Percentiles rank a stretch among this genome's conserved stretches.
phyloP scores from a whole-genome alignment of 2,888 invertebrate species.

The Hypena proboscidalis region DNA sequence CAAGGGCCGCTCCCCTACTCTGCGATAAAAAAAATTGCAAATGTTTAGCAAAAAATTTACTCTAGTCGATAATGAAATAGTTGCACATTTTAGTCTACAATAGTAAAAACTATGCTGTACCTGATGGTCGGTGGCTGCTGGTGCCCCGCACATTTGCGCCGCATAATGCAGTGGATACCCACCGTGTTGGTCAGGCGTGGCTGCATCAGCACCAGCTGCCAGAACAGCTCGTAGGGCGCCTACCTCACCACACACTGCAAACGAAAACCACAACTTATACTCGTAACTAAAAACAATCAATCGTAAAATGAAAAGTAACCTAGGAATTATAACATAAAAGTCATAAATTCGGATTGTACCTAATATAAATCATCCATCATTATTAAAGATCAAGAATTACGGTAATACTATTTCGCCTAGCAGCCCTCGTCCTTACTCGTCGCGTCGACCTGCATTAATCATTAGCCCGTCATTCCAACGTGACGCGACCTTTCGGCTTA shows the following conservation, averaged over 20 bases:
- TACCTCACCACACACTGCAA: constrained; percentile 95
- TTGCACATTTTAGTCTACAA: too few relatives aligned
- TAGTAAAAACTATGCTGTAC: too few relatives aligned
- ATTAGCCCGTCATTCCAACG: constrained; percentile 49
- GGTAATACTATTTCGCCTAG: too few relatives aligned
- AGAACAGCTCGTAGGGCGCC: constrained; percentile 94
- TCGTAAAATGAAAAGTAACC: too few relatives aligned
- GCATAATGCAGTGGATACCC: constrained; percentile 99
- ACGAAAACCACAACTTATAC: background rate
- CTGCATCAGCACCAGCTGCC: constrained; percentile 94
- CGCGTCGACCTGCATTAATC: constrained; percentile 47
- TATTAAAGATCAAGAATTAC: too few relatives aligned
- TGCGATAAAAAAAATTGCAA: constrained; percentile 30
- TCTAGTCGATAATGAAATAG: too few relatives aligned
- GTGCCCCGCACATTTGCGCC: constrained; percentile 97
- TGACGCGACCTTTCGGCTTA: constrained; percentile 55
- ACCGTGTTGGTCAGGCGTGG: constrained; percentile 96
- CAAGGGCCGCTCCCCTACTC: constrained; percentile 88
- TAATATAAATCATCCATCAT: too few relatives aligned
- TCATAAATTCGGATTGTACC: too few relatives aligned
- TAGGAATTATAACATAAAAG: too few relatives aligned
- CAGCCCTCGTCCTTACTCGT: constrained; percentile 24
- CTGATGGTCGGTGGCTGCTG: constrained; percentile 86
- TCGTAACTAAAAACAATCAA: too few relatives aligned
- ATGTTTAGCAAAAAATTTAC: too few relatives aligned